phyloP scores from a whole-genome alignment of 1,140 invertebrate genomes.

The Panulirus ornatus region DNA sequence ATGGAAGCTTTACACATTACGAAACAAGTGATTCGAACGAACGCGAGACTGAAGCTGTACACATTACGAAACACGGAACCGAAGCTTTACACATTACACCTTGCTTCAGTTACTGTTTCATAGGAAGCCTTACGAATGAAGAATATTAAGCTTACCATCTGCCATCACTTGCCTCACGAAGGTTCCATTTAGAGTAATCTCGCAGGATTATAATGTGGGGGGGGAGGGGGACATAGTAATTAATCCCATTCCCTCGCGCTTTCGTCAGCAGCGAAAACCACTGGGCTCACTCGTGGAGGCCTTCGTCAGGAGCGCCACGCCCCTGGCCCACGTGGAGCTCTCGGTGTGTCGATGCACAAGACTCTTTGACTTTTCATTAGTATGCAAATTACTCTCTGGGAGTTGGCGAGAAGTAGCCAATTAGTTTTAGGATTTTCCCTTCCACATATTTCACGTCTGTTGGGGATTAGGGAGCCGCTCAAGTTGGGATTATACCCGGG shows the following conservation, averaged over 20 bases:
- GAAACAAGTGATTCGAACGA: too few species aligned
- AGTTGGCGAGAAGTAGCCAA: slow-evolving; percentile 45
- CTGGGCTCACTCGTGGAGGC: too few species aligned
- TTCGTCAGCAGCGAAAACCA: background rate
- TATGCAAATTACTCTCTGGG: slow-evolving; percentile 38
- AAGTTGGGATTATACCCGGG: background rate
- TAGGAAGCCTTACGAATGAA: background rate
- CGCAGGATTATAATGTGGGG: background rate
- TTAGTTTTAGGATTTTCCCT: slow-evolving; percentile 47
- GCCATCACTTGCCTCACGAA: background rate
- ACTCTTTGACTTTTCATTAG: slow-evolving; percentile 43
- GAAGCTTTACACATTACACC: too few species aligned
- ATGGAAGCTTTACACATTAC: too few species aligned
- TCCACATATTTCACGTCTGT: background rate
- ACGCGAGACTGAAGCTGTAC: too few species aligned
- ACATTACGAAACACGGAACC: too few species aligned
- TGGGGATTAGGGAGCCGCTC: background rate
- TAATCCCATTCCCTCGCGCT: background rate
- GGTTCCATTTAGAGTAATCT: background rate
- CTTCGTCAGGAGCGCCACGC: too few species aligned
- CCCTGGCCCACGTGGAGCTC: too few species aligned
- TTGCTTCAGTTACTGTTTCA: too few species aligned
- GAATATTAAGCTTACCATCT: background rate
- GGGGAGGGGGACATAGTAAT: too few species aligned
- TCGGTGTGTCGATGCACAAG: background rate